phyloP scores from a whole-genome alignment of 2,888 invertebrate genomes.

The Coremacera marginata region DNA sequence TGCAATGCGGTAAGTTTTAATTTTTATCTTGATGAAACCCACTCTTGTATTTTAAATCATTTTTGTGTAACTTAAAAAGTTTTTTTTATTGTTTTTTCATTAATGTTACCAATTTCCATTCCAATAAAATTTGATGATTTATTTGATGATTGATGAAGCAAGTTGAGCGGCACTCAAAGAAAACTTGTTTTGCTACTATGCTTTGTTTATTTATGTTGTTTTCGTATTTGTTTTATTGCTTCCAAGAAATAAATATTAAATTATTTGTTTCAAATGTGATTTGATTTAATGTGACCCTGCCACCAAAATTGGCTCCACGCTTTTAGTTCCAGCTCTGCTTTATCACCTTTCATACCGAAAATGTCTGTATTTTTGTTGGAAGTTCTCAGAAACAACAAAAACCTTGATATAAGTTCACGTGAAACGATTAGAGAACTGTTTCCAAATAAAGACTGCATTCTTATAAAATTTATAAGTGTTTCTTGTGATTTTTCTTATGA shows the following conservation, averaged over 20 bases:
- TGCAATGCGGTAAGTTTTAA: conserved; percentile 17
- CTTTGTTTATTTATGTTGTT: neutral
- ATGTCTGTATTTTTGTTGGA: neutral
- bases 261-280: neutral
- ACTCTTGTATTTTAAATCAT: neutral
- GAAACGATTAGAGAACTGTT: neutral
- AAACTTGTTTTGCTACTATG: neutral
- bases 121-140: neutral
- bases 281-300: neutral
- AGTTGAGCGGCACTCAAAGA: neutral
- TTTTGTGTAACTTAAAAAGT: neutral
- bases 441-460: too few species aligned
- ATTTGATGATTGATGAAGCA: neutral
- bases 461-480: too few species aligned
- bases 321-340: neutral
- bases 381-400: neutral
- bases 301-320: neutral
- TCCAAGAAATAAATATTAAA: neutral
- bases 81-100: neutral
- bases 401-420: neutral
- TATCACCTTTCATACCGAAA: too few species aligned
- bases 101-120: neutral
- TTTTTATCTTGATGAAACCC: neutral
- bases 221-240: neutral
- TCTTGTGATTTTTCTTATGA: too few species aligned